A percentile compares a stretch with the other conserved stretches of the same genome.
Evolutionary conservation across 2,113 vertebrate genomes (phyloP).

Genomic region (Syrmaticus mikado): DNA sequence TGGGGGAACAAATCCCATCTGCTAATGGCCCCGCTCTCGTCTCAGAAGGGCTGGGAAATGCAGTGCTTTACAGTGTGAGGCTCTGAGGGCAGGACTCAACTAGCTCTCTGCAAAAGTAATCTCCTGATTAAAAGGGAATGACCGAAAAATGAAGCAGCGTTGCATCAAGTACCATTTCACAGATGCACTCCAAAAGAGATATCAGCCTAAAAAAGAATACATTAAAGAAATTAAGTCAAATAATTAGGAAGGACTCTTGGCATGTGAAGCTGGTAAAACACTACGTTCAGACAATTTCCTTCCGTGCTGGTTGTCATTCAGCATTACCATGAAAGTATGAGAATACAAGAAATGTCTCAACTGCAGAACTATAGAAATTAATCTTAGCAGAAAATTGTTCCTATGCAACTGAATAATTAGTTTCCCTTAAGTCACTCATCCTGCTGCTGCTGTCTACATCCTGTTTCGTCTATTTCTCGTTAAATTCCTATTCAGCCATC

Average conservation of each 20-base stretch:
- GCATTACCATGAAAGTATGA: neutral
- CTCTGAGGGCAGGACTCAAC: neutral
- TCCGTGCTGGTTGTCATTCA: neutral
- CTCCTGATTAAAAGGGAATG: neutral
- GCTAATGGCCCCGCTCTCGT: neutral
- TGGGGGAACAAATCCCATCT: neutral
- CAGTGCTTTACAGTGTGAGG: neutral
- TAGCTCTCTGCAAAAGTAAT: neutral
- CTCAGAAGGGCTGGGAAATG: neutral
- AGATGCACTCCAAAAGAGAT: conserved; percentile 11
- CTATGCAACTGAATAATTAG: conserved; percentile 47
- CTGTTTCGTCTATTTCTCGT: conserved; percentile 44
- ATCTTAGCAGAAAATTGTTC: conserved; percentile 63
- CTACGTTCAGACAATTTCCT: neutral
- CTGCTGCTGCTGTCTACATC: neutral
- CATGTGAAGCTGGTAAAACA: neutral
- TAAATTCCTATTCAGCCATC: conserved; percentile 39
- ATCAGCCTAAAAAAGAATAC: conserved; percentile 23
- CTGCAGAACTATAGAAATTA: conserved; percentile 11
- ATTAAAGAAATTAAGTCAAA: conserved; percentile 29
- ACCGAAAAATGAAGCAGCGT: neutral
- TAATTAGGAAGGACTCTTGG: conserved; percentile 14
- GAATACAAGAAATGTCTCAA: conserved; percentile 30
- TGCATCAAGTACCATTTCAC: neutral
- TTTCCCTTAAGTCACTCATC: conserved; percentile 46